Conservation (phyloP, 1,140 invertebrate genomes). For the Calycopis cecrops region DNA sequence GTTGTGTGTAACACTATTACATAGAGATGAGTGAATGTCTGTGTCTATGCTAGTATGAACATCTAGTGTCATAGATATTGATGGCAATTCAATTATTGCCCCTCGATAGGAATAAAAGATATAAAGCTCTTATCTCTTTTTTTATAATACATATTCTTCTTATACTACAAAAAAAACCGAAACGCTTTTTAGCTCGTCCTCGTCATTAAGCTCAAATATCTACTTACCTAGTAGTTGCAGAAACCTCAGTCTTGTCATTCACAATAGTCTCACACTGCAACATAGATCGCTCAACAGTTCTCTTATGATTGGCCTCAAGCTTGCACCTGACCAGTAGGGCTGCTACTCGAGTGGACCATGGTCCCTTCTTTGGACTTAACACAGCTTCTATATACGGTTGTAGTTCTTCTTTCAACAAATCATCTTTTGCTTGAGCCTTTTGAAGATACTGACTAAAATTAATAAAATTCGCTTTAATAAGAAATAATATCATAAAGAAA, state of each 20-base stretch:
- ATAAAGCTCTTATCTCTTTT: too few species aligned
- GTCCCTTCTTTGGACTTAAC: slow-evolving; percentile 79
- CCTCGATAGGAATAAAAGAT: too few species aligned
- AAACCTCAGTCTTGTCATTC: slow-evolving; percentile 64
- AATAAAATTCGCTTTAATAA: too few species aligned
- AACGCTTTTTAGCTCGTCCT: too few species aligned
- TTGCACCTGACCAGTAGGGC: slow-evolving; percentile 84
- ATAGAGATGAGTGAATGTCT: too few species aligned
- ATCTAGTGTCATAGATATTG: too few species aligned
- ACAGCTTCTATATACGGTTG: slow-evolving; percentile 85
- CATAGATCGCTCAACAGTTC: slow-evolving; percentile 91
- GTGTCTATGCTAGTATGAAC: too few species aligned
- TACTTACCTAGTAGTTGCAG: slow-evolving; percentile 42
- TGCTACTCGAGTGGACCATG: slow-evolving; percentile 82
- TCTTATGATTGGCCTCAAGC: slow-evolving; percentile 83
- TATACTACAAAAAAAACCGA: too few species aligned
- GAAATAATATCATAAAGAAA: neutral
- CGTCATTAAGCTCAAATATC: too few species aligned
- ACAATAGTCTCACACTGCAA: slow-evolving; percentile 89
- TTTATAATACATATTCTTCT: too few species aligned
- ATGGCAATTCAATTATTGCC: too few species aligned
- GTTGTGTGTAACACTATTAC: too few species aligned
- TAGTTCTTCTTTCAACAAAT: slow-evolving; percentile 86
- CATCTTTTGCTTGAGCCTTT: slow-evolving; percentile 85
- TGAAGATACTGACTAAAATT: slow-evolving; percentile 77